Base-by-base conservation (phyloP, 1,140 invertebrate genomes). In the Centruroides sculpturatus region DNA sequence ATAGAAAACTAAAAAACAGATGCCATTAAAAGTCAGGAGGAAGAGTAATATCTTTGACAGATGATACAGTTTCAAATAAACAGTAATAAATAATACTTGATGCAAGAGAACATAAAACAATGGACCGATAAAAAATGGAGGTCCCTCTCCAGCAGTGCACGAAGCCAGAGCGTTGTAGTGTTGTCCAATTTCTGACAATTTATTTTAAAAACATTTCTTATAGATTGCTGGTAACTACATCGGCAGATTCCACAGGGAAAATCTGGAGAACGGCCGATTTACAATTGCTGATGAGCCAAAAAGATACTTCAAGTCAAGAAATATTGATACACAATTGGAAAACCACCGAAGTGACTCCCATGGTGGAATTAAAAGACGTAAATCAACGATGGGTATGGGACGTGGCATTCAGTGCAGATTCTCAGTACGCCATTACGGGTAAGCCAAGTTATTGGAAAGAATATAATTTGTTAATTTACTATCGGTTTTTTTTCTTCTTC, bases 301-400 rank as follows among this genome's bases (percentile, higher is more conserved):
- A n/a, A 12, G 36, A 52, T 46, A 11, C 34, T n/a, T 59, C 55
- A 46, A 11, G 13, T 13, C 49, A 58, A 11, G 36, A 55, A 35
- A 49, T 46, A 11, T 41, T 35, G 13, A n/a, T 48, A 4, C 10
- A 59, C 50, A 55, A 55, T 53, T 56, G 48, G 56, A 59, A 55
- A 55, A 52, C 54, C 7, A 55, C 60, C 23, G 51, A 48, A 11
- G 46, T 62, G 4, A 58, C 80, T n/a, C 80, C 91, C 66, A 73
- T 83, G 63, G 81, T 83, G 55, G 86, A 91, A 70, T 77, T 97
- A 51, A 84, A 84, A 65, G 75, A 77, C 46, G 85, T 86, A 51
- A 82, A 82, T 41, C 89, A 93, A 74, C 79, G 90, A 71, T 98
- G 96, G 95, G 91, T 99, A 11, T 99, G 96, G 96, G 94, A 98